Base-by-base conservation (phyloP, 2,113 vertebrate genomes). In the Tor tambroides region DNA sequence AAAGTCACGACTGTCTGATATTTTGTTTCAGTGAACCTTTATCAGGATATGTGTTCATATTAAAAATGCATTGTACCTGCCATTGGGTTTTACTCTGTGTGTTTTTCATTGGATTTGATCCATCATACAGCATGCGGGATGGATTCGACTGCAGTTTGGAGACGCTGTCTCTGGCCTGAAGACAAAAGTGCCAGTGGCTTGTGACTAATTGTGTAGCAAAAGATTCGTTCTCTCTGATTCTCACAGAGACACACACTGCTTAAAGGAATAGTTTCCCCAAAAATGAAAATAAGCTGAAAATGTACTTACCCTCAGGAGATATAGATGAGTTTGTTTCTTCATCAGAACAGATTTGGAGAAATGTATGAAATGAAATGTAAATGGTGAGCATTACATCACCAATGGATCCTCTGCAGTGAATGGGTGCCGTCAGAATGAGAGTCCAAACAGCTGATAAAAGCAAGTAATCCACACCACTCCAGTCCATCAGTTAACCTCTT, bases 121-220 rank as follows among this genome's bases (percentile, higher is more conserved):
- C 28, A 35, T 71, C 14, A 30, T 19, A 38, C 32, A 71, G 30
- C 28, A 71, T 8, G 26, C 1, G 5, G 28, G 6, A 71, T 71
- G 30, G 32, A 71, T 71, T 71, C 7, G 67, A 32, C 32, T 71
- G 67, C 54, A 71, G 15, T 65, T 28, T 28, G 61, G 10, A 28
- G 54, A 59, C 10, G 12, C 51, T 38, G 54, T 46, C n/a, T n/a
- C 4, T 54, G 17, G 21, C 12, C 59, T 46, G 15, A 63, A 15
- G 41, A 51, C 11, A 78, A 85, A 76, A 85, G 59, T n/a, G 61
- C n/a, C 41, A 85, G 41, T 78, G 38, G 41, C 11, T 21, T 67
- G 65, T 38, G 26, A 80, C 28, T 71, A 69, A 49, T 19, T 63
- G 19, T 56, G 54, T 56, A 28, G 74, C 54, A 76, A 21, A 30